Evolutionary conservation across 2,888 invertebrate genomes (phyloP).

Genomic region (Caenorhabditis drosophilae): DNA sequence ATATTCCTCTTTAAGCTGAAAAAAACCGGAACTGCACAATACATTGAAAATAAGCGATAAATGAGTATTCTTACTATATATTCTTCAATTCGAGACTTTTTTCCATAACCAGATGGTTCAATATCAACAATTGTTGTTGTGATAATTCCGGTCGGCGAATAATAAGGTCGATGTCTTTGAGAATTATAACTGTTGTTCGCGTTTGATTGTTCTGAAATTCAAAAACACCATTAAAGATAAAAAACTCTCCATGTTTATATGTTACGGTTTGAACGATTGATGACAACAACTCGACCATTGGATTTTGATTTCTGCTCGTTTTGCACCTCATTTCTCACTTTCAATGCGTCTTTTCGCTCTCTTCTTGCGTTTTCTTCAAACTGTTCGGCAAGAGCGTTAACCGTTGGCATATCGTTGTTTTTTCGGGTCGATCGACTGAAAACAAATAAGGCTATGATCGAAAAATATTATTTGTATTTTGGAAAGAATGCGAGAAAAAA

Average conservation of each 20-base stretch:
- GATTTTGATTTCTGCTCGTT: slow-evolving; percentile 5
- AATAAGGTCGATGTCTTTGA: slow-evolving; percentile 23
- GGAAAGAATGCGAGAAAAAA: background rate
- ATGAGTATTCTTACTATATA: slow-evolving; percentile 12
- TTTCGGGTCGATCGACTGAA: slow-evolving; percentile 14
- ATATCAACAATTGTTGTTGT: slow-evolving; percentile 54
- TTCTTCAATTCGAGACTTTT: slow-evolving; percentile 18
- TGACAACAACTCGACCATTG: slow-evolving; percentile 14
- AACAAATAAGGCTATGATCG: slow-evolving; percentile 5
- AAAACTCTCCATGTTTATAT: background rate
- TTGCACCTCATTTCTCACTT: slow-evolving; percentile 8
- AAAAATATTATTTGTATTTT: too few relatives aligned
- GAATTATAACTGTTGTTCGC: slow-evolving; percentile 7
- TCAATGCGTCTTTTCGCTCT: slow-evolving; percentile 13
- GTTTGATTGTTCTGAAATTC: slow-evolving; percentile 20
- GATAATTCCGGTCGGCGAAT: slow-evolving; percentile 40
- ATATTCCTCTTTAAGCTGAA: slow-evolving; percentile 44
- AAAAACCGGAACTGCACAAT: background rate
- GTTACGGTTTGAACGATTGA: slow-evolving; percentile 24
- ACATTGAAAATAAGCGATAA: background rate
- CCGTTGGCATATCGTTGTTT: slow-evolving; percentile 32
- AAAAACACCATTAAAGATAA: background rate
- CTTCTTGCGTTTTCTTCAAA: slow-evolving; percentile 15
- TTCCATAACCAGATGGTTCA: slow-evolving; percentile 37
- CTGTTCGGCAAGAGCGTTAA: slow-evolving; percentile 22